These are phyloP conservation scores for Cyanoramphus novaezelandiae DNA, from an alignment of 2,113 vertebrate species.

Conservation along the genomic window DNA sequence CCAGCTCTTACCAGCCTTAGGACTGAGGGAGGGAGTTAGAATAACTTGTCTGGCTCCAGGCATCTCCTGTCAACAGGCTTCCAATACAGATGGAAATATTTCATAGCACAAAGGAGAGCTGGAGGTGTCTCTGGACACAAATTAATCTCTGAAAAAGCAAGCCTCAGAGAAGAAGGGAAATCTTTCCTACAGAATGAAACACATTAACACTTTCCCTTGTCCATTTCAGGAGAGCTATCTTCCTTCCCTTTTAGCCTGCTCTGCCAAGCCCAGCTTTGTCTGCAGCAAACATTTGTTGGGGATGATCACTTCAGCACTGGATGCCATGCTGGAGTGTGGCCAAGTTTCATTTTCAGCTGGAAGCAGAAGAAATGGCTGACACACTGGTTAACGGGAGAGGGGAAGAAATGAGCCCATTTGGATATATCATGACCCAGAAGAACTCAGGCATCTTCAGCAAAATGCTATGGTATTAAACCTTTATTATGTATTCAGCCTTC, in stretches of 20 bases:
- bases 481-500: background rate
- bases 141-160: background rate
- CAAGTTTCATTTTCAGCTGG: background rate
- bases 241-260: background rate
- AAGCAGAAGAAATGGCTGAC: background rate
- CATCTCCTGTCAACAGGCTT: background rate
- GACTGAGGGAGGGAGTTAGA: background rate
- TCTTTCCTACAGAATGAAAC: background rate
- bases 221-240: background rate
- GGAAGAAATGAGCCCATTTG: background rate
- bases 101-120: background rate
- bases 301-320: background rate
- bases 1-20: background rate
- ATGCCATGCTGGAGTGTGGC: background rate
- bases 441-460: background rate
- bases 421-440: background rate
- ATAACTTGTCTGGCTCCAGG: background rate
- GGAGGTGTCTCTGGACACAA: background rate
- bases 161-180: background rate
- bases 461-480: background rate
- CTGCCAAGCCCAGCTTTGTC: background rate
- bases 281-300: background rate
- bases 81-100: background rate
- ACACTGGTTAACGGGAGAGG: background rate
- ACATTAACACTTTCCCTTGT: background rate